Base-by-base conservation (phyloP, 2,113 vertebrate species). In the Xenus cinereus region DNA sequence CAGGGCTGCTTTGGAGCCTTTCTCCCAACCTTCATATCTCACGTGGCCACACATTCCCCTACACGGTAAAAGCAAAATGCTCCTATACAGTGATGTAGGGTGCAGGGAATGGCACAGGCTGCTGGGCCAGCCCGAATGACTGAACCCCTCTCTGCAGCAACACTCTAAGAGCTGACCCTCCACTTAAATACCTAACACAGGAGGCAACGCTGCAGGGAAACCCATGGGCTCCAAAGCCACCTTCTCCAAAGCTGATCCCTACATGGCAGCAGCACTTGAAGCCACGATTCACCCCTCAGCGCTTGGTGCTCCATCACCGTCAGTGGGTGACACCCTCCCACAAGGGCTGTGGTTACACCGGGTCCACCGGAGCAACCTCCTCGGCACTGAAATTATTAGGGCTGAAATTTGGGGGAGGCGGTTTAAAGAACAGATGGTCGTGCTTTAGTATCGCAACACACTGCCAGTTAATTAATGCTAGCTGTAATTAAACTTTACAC, bases 401-500 rank as follows among this genome's bases (percentile, higher is more conserved):
- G 96, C 95, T 96, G 94, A 91, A 95, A 92, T 95, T 92, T 87
- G 86, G 91, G 97, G 92, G 87, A 94, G 73, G 73, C 21, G 7
- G 90, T 95, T 95, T 82, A 83, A 77, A 72, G 97, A 98, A 98
- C 98, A 98, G 98, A 98, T 98, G 98, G 98, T 94, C 62, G 86
- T 79, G 94, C 97, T 97, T 94, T 95, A 97, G 96, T 97, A 93
- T 91, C 87, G 97, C 97, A 98, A 97, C 96, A 95, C 98, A 97
- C 98, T 98, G 98, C 98, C 98, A 98, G 97, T 98, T 98, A 99
- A 98, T 98, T 98, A 98, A 98, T 98, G 98, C 98, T 98, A 95
- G 96, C 98, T 98, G 98, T 99, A 98, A 98, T 98, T 98, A 99
- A 98, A 98, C 97, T 98, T 98, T 98, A 98, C 98, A 98, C 98